Conservation (phyloP, 2,888 invertebrate genomes). For the Habroteleia sp. region DNA sequence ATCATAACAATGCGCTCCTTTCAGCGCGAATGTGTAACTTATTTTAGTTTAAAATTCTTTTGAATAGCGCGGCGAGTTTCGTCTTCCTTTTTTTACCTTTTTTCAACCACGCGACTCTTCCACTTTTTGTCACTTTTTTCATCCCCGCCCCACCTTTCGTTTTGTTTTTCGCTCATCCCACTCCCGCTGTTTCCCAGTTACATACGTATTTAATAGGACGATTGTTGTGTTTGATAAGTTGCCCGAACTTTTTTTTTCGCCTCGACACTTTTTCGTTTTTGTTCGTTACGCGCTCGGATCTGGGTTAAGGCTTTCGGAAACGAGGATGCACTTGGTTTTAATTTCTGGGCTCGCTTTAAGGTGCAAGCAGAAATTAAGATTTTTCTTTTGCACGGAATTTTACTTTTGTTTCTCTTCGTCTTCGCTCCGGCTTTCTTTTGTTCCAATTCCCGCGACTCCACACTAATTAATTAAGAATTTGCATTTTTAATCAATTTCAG, state of each 20-base stretch:
- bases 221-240: conserved; percentile 55
- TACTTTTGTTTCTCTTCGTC: too few species aligned
- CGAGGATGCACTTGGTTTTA: conserved; percentile 34
- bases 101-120: conserved; percentile 40
- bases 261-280: conserved; percentile 18
- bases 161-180: neutral
- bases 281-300: conserved; percentile 25
- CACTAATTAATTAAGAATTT: too few species aligned
- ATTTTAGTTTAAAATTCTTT: conserved; percentile 62
- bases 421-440: too few species aligned
- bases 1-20: conserved; percentile 61
- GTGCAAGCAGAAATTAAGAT: conserved; percentile 8
- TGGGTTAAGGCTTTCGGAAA: conserved; percentile 43
- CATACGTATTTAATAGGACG: conserved; percentile 50
- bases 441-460: too few species aligned
- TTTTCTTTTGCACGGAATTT: too few species aligned
- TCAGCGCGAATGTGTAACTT: conserved; percentile 62
- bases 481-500: too few species aligned
- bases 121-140: neutral
- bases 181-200: conserved; percentile 26
- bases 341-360: conserved; percentile 5
- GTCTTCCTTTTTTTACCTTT: too few species aligned
- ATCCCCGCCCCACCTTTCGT: neutral
- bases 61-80: conserved; percentile 47
- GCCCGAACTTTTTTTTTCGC: conserved; percentile 14